A percentile compares a stretch with the other conserved stretches of the same genome.
Evolutionary conservation across 2,888 invertebrate species (phyloP).

Genomic region (Nomada fucata): DNA sequence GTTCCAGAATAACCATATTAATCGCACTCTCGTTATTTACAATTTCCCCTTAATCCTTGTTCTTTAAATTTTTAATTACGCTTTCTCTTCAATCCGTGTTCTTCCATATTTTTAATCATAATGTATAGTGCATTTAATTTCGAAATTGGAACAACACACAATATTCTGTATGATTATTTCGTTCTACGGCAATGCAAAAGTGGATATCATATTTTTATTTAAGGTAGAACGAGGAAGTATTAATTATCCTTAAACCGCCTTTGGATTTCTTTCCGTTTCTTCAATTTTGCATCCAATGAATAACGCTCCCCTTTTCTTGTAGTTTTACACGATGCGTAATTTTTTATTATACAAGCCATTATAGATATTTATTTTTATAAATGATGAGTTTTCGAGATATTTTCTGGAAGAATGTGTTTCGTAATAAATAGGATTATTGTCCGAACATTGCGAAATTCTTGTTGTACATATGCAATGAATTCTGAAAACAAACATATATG

Average conservation of each 20-base stretch:
- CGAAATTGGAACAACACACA: too few relatives aligned
- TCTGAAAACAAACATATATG: slow-evolving; percentile 13
- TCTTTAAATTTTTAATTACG: background rate
- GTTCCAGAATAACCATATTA: background rate
- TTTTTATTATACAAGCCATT: slow-evolving; percentile 26
- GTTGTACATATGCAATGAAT: slow-evolving; percentile 22
- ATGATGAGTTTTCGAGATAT: background rate
- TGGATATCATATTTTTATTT: too few relatives aligned
- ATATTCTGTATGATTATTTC: too few relatives aligned
- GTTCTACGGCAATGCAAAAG: too few relatives aligned
- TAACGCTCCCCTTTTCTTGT: slow-evolving; percentile 8
- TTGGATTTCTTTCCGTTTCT: slow-evolving; percentile 3
- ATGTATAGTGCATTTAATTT: too few relatives aligned
- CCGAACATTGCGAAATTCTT: slow-evolving; percentile 16
- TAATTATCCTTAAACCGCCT: slow-evolving; percentile 16
- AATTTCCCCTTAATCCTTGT: too few relatives aligned
- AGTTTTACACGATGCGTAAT: background rate
- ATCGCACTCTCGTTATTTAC: too few relatives aligned
- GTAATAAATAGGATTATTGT: slow-evolving; percentile 27
- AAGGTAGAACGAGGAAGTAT: background rate
- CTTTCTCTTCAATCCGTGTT: too few relatives aligned
- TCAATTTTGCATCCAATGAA: slow-evolving; percentile 18
- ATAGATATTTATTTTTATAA: slow-evolving; percentile 23
- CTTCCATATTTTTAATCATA: too few relatives aligned
- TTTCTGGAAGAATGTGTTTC: slow-evolving; percentile 22